Conservation (phyloP, 2,113 vertebrate genomes). For the Prionailurus viverrinus region DNA sequence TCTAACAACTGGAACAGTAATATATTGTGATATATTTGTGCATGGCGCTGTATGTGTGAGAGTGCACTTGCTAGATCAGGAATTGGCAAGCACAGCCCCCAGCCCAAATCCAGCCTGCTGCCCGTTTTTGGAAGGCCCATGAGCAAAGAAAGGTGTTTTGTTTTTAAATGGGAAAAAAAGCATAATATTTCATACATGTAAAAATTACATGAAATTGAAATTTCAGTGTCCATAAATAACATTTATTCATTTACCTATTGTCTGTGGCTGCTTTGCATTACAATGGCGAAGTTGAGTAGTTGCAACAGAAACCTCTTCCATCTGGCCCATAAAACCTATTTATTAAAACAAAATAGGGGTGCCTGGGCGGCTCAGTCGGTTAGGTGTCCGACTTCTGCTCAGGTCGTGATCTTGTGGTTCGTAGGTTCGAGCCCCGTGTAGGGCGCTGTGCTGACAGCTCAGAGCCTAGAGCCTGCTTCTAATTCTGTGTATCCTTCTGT, state of each 20-base stretch:
- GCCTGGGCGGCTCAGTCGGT: too few relatives aligned
- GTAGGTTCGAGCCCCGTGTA: too few relatives aligned
- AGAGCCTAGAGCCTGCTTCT: too few relatives aligned
- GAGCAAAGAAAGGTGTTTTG: background rate
- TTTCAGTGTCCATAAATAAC: background rate
- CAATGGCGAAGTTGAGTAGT: background rate
- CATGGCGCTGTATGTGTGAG: accelerated
- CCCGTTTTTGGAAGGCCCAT: background rate
- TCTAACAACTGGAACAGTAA: background rate
- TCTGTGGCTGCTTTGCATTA: background rate
- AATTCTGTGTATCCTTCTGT: too few relatives aligned
- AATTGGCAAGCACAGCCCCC: too few relatives aligned
- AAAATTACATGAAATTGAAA: constrained; percentile 3
- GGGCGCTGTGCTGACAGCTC: too few relatives aligned
- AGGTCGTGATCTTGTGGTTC: too few relatives aligned
- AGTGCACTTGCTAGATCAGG: background rate
- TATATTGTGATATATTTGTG: background rate
- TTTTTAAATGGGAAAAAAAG: background rate
- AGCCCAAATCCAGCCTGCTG: background rate
- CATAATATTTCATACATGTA: background rate
- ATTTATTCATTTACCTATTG: background rate
- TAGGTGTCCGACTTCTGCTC: too few relatives aligned
- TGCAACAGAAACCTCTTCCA: background rate
- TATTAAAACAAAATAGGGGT: background rate
- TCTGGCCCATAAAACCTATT: background rate